Percentiles rank a stretch among this genome's conserved stretches.
These are phyloP conservation scores for Axea sp. DNA, from an alignment of 2,888 invertebrate species.

Conservation along the genomic window DNA sequence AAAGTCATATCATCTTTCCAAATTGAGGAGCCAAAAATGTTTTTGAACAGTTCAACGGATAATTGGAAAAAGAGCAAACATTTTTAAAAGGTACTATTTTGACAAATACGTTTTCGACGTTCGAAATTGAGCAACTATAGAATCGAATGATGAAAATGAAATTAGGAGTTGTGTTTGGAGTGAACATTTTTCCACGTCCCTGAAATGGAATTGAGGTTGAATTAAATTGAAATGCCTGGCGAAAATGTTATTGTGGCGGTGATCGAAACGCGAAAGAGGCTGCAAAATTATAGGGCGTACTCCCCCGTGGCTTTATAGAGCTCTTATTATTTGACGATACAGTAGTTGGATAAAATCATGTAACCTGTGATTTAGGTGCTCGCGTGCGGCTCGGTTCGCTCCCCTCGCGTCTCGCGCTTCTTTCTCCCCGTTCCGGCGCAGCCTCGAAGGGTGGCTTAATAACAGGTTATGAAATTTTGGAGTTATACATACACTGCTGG, in stretches of 20 bases:
- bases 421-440: constrained; percentile 43
- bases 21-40: too few relatives aligned
- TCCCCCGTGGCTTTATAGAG: constrained; percentile 51
- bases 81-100: too few relatives aligned
- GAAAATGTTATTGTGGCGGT: constrained; percentile 48
- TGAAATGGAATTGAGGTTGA: background rate
- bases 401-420: constrained; percentile 33
- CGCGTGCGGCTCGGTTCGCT: constrained; percentile 45
- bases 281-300: constrained; percentile 57
- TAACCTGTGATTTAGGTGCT: constrained; percentile 71
- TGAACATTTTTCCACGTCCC: too few relatives aligned
- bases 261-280: constrained; percentile 43
- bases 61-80: too few relatives aligned
- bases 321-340: constrained; percentile 65
- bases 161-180: too few relatives aligned
- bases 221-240: constrained; percentile 1
- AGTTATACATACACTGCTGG: constrained; percentile 59
- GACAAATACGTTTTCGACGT: too few relatives aligned
- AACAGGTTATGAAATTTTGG: constrained; percentile 75
- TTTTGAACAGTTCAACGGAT: too few relatives aligned
- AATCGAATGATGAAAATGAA: too few relatives aligned
- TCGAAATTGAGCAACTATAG: too few relatives aligned
- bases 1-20: too few relatives aligned
- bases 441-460: constrained; percentile 72
- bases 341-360: constrained; percentile 60